Conservation (phyloP, 2,113 vertebrate species). For the Murina feae region DNA sequence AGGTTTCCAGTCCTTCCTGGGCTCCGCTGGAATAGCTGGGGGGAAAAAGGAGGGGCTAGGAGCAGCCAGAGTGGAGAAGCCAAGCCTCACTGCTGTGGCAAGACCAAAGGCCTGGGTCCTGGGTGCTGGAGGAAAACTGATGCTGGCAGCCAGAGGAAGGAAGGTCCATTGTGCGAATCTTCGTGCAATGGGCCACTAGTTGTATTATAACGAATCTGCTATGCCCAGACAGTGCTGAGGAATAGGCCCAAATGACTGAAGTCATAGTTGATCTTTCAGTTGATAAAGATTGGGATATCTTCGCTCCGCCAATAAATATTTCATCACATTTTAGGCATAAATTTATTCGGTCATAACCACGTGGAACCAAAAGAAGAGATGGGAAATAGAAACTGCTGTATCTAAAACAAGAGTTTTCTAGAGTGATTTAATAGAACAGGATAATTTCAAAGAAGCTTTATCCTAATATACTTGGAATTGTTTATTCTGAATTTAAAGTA, state of each 20-base stretch:
- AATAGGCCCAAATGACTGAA: slow-evolving; percentile 19
- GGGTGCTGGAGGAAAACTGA: too few species aligned
- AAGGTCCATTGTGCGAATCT: too few species aligned
- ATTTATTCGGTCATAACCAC: slow-evolving; percentile 19
- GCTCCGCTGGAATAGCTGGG: too few species aligned
- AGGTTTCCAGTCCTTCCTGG: too few species aligned
- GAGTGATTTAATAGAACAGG: not conserved
- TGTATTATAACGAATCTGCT: not conserved
- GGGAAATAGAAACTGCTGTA: not conserved
- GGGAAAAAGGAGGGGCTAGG: too few species aligned
- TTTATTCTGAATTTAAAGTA: not conserved
- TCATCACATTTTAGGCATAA: slow-evolving; percentile 28
- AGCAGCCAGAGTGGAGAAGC: too few species aligned
- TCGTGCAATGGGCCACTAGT: not conserved
- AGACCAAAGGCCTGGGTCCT: too few species aligned
- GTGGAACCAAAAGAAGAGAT: slow-evolving; percentile 3
- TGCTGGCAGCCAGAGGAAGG: too few species aligned
- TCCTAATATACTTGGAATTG: not conserved
- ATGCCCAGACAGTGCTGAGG: not conserved
- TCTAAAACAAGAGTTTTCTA: slow-evolving; percentile 17
- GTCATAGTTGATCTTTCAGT: not conserved
- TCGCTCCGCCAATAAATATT: slow-evolving; percentile 24
- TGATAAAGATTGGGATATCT: not conserved
- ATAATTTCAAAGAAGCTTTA: slow-evolving; percentile 12
- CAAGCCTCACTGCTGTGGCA: too few species aligned